phyloP scores from a whole-genome alignment of 1,140 invertebrate species.

The Rhyzopertha dominica region DNA sequence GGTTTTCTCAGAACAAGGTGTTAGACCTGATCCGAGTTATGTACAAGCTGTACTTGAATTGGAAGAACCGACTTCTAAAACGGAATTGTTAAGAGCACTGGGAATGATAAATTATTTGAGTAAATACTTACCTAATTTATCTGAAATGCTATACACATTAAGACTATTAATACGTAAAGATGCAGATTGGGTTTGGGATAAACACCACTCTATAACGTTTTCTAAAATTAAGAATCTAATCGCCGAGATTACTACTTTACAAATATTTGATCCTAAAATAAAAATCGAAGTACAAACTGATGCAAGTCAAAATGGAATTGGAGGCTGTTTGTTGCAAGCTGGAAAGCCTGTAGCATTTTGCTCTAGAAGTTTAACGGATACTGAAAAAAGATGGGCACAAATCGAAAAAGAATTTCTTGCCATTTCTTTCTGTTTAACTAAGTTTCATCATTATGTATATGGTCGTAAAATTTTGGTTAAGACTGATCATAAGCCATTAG shows the following conservation, averaged over 20 bases:
- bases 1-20: slow-evolving; percentile 16
- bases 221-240: slow-evolving; percentile 7
- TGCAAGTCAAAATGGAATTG: slow-evolving; percentile 9
- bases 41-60: slow-evolving; percentile 17
- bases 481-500: too few relatives aligned
- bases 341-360: slow-evolving; percentile 31
- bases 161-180: slow-evolving; percentile 12
- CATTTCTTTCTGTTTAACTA: too few relatives aligned
- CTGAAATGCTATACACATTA: slow-evolving; percentile 12
- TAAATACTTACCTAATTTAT: slow-evolving; percentile 20
- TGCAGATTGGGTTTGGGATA: slow-evolving; percentile 8
- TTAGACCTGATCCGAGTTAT: slow-evolving; percentile 16
- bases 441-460: too few relatives aligned
- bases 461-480: too few relatives aligned
- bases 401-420: too few relatives aligned
- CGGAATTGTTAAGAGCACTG: slow-evolving; percentile 24
- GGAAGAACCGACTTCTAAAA: slow-evolving; percentile 21
- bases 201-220: neutral
- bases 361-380: slow-evolving; percentile 31
- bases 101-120: slow-evolving; percentile 21
- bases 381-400: slow-evolving; percentile 42
- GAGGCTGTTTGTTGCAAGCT: slow-evolving; percentile 9
- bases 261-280: slow-evolving; percentile 12
- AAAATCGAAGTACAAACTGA: slow-evolving; percentile 12
- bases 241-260: slow-evolving; percentile 9